Evolutionary conservation across 35 echinoderm and acorn worm species (phyloP).

Genomic region (Anneissia japonica): DNA sequence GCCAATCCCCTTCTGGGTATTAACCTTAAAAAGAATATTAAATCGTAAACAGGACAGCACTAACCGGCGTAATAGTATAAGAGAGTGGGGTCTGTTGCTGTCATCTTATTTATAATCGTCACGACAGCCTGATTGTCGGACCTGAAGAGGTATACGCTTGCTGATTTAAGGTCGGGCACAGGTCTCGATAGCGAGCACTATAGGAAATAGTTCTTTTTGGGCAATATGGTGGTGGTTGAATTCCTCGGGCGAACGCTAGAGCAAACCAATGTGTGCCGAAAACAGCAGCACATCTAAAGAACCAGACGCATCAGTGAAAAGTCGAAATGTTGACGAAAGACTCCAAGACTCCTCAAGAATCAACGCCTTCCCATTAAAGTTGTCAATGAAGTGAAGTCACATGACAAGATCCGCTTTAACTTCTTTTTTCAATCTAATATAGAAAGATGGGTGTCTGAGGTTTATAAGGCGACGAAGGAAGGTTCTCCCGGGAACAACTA

Average conservation of each 20-base stretch:
- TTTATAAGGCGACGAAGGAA: background rate
- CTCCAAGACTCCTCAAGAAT: background rate
- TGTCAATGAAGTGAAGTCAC: background rate
- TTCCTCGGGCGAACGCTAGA: background rate
- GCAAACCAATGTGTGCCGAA: background rate
- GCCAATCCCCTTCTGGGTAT: too few relatives aligned
- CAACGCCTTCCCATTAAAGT: background rate
- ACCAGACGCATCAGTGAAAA: conserved; percentile 1
- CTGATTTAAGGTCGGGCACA: too few relatives aligned
- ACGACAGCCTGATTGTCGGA: too few relatives aligned
- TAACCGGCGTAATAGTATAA: too few relatives aligned
- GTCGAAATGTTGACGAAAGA: background rate
- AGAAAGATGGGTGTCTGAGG: background rate
- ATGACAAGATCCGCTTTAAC: background rate
- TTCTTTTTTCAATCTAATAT: background rate
- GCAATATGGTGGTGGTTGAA: background rate
- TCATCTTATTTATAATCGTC: too few relatives aligned
- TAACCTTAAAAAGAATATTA: too few relatives aligned
- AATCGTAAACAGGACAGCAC: too few relatives aligned
- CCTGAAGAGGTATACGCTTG: too few relatives aligned
- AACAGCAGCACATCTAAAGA: background rate
- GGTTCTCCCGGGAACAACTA: background rate
- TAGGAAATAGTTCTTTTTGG: background rate
- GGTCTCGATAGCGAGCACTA: too few relatives aligned
- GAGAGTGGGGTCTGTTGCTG: too few relatives aligned